These are phyloP conservation scores for Porites evermanni DNA, from an alignment of 92 coral and sea anemone species.

Conservation along the genomic window DNA sequence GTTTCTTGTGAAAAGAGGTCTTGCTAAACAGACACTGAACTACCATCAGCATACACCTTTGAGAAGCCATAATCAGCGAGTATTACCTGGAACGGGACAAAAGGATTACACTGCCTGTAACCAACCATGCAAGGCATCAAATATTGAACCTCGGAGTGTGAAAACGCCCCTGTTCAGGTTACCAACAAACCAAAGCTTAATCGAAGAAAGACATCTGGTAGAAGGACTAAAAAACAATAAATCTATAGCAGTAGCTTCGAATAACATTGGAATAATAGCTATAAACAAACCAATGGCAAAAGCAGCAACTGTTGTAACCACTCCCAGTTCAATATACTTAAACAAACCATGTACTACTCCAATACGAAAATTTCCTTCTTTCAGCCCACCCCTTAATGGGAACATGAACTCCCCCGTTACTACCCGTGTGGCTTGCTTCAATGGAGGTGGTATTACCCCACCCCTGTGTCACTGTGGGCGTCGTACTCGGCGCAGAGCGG, in stretches of 20 bases:
- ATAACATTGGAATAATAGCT: not conserved
- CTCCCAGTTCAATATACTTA: not conserved
- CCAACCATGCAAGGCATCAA: conserved; percentile 25
- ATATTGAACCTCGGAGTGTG: conserved; percentile 11
- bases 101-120: not conserved
- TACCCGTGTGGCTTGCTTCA: conserved; percentile 53
- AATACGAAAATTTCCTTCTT: not conserved
- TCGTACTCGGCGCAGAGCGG: conserved; percentile 70
- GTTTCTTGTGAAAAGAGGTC: conserved; percentile 54
- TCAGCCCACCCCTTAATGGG: not conserved
- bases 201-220: not conserved
- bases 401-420: conserved; percentile 28
- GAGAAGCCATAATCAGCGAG: not conserved
- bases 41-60: not conserved
- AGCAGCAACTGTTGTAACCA: not conserved
- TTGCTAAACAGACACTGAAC: conserved; percentile 50
- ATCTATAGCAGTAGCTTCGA: not conserved
- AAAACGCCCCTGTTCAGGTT: conserved; percentile 1
- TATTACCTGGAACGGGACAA: not conserved
- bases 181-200: not conserved
- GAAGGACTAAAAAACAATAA: not conserved
- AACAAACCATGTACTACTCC: not conserved
- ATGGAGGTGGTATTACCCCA: conserved; percentile 78
- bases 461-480: conserved; percentile 91
- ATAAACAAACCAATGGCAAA: not conserved